Evolutionary conservation across 2,888 invertebrate genomes (phyloP).

Genomic region (Cephus rjabovi): DNA sequence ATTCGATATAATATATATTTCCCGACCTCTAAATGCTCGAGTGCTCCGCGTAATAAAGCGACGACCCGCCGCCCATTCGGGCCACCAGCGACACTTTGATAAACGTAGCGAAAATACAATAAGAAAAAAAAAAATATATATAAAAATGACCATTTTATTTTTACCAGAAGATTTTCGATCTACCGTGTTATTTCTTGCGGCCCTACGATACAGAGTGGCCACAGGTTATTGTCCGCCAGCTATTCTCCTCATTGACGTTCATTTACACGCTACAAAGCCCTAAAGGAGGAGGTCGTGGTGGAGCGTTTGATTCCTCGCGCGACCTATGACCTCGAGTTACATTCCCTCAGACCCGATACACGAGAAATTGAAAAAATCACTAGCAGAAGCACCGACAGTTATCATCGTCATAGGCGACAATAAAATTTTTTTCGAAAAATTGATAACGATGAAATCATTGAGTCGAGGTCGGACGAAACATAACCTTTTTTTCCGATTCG

Average conservation of each 20-base stretch:
- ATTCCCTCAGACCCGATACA: neutral
- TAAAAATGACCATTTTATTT: constrained; percentile 17
- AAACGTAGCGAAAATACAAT: constrained; percentile 24
- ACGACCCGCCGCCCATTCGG: neutral
- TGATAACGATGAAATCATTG: no score
- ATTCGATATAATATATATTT: constrained; percentile 7
- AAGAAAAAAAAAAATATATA: constrained; percentile 1
- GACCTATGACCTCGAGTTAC: neutral
- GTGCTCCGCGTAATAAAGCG: neutral
- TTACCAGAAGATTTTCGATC: constrained; percentile 18
- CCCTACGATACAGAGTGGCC: neutral
- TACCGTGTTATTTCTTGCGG: constrained; percentile 17
- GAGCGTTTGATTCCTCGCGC: neutral
- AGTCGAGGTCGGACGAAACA: no score
- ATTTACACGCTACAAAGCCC: neutral
- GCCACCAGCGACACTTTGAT: constrained; percentile 16
- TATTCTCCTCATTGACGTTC: neutral
- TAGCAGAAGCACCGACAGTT: neutral
- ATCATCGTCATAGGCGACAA: no score
- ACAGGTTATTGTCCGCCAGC: constrained; percentile 5
- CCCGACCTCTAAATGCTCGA: neutral
- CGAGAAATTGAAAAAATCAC: neutral
- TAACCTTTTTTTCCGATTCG: neutral
- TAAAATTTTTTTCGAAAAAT: no score
- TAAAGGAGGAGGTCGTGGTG: neutral